Base-by-base conservation (phyloP, 2,113 vertebrate genomes). In the Muntiacus reevesi region DNA sequence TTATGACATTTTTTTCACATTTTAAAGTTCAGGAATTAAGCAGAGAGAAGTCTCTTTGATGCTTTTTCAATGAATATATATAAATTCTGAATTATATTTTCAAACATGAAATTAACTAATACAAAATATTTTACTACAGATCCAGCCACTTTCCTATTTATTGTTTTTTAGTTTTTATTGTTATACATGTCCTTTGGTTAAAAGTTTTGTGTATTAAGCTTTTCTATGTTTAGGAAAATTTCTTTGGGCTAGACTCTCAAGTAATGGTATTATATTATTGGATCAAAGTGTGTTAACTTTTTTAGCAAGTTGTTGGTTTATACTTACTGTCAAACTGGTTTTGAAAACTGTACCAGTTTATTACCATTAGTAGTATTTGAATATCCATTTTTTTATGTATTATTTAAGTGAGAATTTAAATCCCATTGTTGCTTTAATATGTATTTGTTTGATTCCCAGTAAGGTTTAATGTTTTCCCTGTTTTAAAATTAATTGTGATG, bases 31-130 rank as follows among this genome's bases (percentile, higher is more conserved):
- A 93, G 17, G 11, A 45, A 64, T 74, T 64, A 89, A 2, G 54
- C 10, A 60, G 45, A 85, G 78, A 83, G 43, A 78, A 62, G 15
- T 74, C 45, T 60, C 2, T 60, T 81, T 7, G 74, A 23, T 89
- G 55, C 6, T 47, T 93, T 28, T 83, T 93, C 47, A 78, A 52
- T 97, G n/a, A 57, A 6, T 71, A 36, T 86, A 54, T 60, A 12
- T 91, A 95, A 95, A 84, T 84, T 89, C 62, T 67, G 23, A 67
- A 45, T 95, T 90, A 78, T 59, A 84, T 85, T 91, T 78, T 76
- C 28, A 94, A 96, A 45, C 45, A 64, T 94, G n/a, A 52, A 94
- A 67, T 83, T 92, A 62, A 62, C 28, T 62, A 62, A 52, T 52
- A 2, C 10, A 50, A 76, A 87, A 62, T 87, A 91, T 67, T 96